A percentile compares a stretch with the other conserved stretches of the same genome.
These are phyloP conservation scores for Acromyrmex heyeri DNA, from an alignment of 1,140 invertebrate genomes.

Conservation along the genomic window DNA sequence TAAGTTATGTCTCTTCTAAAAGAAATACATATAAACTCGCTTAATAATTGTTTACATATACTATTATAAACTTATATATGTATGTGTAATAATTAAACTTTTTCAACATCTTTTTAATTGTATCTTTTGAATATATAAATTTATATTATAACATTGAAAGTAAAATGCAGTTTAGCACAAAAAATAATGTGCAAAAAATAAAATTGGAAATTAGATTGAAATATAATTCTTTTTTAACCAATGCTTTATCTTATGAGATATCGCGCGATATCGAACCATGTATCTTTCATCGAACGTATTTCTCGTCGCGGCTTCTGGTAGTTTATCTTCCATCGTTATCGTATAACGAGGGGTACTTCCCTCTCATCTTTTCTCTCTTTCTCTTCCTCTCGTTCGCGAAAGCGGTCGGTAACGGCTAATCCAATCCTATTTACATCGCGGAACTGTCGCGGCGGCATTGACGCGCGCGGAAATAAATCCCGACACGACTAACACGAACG, in stretches of 20 bases:
- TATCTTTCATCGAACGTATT: not conserved
- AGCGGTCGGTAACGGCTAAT: constrained; percentile 51
- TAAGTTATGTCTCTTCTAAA: too few species aligned
- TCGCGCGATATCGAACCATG: constrained; percentile 3
- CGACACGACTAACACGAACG: constrained; percentile 56
- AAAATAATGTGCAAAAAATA: not conserved
- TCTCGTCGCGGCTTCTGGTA: not conserved
- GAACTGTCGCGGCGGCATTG: constrained; percentile 63
- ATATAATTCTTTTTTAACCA: not conserved
- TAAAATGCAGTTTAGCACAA: not conserved
- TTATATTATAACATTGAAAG: not conserved
- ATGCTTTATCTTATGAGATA: not conserved
- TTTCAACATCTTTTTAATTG: not conserved
- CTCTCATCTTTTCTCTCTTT: constrained; percentile 2
- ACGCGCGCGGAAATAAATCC: constrained; percentile 76
- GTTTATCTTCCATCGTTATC: constrained; percentile 55
- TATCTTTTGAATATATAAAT: not conserved
- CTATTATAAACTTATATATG: too few species aligned
- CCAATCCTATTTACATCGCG: constrained; percentile 75
- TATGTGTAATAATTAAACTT: not conserved
- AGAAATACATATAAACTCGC: too few species aligned
- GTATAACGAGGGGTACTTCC: constrained; percentile 8
- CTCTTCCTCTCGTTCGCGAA: not conserved
- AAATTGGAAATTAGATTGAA: not conserved
- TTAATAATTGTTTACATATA: too few species aligned